A percentile compares a stretch with the other conserved stretches of the same genome.
Conservation (phyloP, 1,140 invertebrate species). For the Drosophila pseudoobscura region DNA sequence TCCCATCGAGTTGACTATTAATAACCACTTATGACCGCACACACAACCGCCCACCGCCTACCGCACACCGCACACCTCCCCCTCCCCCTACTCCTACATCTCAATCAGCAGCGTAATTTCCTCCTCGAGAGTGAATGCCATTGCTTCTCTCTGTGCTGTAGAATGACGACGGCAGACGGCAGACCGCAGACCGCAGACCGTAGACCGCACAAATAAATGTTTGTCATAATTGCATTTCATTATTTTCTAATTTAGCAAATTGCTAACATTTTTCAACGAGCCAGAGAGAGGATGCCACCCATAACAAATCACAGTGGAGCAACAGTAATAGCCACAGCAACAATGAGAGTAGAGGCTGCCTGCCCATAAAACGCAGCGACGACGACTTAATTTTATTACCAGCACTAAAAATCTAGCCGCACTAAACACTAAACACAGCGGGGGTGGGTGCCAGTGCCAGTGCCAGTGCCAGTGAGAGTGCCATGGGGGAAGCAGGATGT, state of each 20-base stretch:
- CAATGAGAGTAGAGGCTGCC: slow-evolving; percentile 4
- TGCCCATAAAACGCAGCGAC: slow-evolving; percentile 71
- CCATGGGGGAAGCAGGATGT: neutral
- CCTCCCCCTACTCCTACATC: neutral
- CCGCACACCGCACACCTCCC: neutral
- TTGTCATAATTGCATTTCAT: slow-evolving; percentile 82
- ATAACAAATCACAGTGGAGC: slow-evolving; percentile 45
- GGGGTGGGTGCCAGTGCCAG: neutral
- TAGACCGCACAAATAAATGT: slow-evolving; percentile 79
- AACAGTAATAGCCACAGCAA: slow-evolving; percentile 24
- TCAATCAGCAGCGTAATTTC: slow-evolving; percentile 61
- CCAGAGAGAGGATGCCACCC: neutral
- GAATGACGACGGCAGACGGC: slow-evolving; percentile 66
- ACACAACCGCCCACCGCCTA: neutral
- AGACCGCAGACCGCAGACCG: slow-evolving; percentile 55
- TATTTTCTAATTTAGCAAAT: slow-evolving; percentile 82
- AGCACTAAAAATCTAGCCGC: slow-evolving; percentile 78
- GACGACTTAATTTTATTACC: slow-evolving; percentile 80
- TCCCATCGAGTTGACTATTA: slow-evolving; percentile 60
- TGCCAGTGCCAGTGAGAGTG: neutral
- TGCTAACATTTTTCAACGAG: slow-evolving; percentile 66
- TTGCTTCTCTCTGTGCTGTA: neutral
- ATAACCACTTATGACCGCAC: slow-evolving; percentile 62
- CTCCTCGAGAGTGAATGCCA: slow-evolving; percentile 26
- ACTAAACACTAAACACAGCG: slow-evolving; percentile 53